Evolutionary conservation across 2,113 vertebrate genomes (phyloP).

Genomic region (Antechinus stuartii): DNA sequence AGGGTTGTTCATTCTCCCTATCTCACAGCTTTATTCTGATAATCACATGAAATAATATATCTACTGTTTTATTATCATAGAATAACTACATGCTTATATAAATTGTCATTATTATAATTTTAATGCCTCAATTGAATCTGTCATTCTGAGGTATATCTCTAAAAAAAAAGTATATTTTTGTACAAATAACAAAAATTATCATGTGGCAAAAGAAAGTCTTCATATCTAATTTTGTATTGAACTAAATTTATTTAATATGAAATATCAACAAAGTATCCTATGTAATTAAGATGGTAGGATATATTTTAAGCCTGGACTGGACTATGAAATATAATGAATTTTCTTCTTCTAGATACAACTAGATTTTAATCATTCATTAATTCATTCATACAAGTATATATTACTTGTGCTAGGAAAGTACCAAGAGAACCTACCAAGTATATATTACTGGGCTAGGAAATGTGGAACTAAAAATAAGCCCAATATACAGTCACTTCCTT

Average conservation of each 20-base stretch:
- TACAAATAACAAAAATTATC: conserved; percentile 27
- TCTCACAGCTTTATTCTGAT: not conserved
- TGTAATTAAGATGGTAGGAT: conserved; percentile 43
- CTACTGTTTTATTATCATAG: not conserved
- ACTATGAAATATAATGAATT: conserved; percentile 24
- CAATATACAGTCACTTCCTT: not conserved
- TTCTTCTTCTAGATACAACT: not conserved
- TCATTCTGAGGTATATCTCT: not conserved
- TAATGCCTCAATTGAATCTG: not conserved
- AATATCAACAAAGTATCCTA: not conserved
- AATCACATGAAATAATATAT: not conserved
- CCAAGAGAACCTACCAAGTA: not conserved
- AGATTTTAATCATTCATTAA: not conserved
- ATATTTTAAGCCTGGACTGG: conserved; percentile 6
- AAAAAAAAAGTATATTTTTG: conserved; percentile 24
- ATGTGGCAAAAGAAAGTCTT: not conserved
- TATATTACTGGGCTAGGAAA: not conserved
- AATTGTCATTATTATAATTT: not conserved
- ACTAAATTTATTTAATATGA: conserved; percentile 16
- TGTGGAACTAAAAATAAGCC: not conserved
- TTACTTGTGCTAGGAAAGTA: too few species aligned
- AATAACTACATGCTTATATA: not conserved
- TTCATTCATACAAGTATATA: not conserved
- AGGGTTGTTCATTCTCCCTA: not conserved
- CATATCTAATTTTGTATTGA: conserved; percentile 35